Evolutionary conservation across 2,797 vertebrate species (phyloP).

Genomic region (Argentina silus): DNA sequence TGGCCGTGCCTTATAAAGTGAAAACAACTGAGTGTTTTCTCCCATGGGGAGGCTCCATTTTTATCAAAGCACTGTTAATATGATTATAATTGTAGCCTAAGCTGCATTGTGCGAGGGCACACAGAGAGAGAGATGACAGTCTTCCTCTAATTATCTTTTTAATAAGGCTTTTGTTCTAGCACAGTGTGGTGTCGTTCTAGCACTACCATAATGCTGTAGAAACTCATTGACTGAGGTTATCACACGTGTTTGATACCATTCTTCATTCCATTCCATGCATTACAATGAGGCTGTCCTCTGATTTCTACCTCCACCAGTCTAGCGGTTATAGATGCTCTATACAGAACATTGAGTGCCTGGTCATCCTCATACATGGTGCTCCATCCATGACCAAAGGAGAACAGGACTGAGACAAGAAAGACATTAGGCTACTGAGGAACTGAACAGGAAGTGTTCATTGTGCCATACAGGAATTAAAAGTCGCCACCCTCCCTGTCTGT

Average conservation of each 20-base stretch:
- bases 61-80: conserved; percentile 16
- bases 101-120: conserved; percentile 26
- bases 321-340: too few relatives aligned
- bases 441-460: not conserved
- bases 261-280: too few relatives aligned
- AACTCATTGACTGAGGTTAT: not conserved
- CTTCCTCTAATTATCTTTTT: conserved; percentile 38
- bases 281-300: too few relatives aligned
- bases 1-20: conserved; percentile 14
- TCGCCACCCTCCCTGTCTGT: not conserved
- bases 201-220: not conserved
- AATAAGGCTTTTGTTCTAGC: conserved; percentile 48
- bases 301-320: too few relatives aligned
- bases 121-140: conserved; percentile 24
- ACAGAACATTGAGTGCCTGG: too few relatives aligned
- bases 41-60: not conserved
- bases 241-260: too few relatives aligned
- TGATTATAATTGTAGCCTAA: conserved; percentile 26
- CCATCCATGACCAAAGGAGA: not conserved
- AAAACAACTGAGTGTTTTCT: conserved; percentile 26
- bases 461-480: not conserved
- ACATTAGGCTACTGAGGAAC: not conserved
- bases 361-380: too few relatives aligned
- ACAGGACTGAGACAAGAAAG: not conserved
- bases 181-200: conserved; percentile 11